Percentiles rank a stretch among this genome's conserved stretches.
Evolutionary conservation across 2,113 vertebrate genomes (phyloP).

Genomic region (Pedetes capensis): DNA sequence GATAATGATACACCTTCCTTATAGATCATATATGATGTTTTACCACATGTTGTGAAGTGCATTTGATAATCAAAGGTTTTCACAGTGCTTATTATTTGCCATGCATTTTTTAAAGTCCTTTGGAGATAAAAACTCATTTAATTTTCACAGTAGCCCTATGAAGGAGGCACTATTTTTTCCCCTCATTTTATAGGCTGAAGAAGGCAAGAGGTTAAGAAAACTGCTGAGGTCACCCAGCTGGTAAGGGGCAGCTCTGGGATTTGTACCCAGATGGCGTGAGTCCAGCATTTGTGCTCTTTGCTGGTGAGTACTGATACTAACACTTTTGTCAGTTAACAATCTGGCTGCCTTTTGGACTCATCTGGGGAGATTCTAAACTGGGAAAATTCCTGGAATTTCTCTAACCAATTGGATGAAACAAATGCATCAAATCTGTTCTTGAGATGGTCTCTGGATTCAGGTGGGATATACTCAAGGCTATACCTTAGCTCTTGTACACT

Average conservation of each 20-base stretch:
- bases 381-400: not conserved
- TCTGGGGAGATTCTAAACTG: too few species aligned
- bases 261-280: not conserved
- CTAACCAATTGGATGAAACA: not conserved
- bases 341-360: not conserved
- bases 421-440: too few species aligned
- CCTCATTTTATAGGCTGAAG: not conserved
- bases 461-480: too few species aligned
- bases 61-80: slow-evolving; percentile 17
- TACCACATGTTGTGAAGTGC: not conserved
- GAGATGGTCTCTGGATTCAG: too few species aligned
- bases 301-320: not conserved
- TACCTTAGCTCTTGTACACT: too few species aligned
- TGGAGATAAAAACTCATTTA: not conserved
- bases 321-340: not conserved
- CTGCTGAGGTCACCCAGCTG: not conserved
- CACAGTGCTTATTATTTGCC: not conserved
- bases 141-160: not conserved
- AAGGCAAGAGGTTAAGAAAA: not conserved
- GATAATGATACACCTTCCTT: not conserved
- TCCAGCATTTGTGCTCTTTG: not conserved
- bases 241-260: not conserved
- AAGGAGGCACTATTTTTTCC: not conserved
- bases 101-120: not conserved
- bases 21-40: not conserved